Evolutionary conservation across 1,140 invertebrate genomes (phyloP).

Genomic region (Rhagoletis pomonella): DNA sequence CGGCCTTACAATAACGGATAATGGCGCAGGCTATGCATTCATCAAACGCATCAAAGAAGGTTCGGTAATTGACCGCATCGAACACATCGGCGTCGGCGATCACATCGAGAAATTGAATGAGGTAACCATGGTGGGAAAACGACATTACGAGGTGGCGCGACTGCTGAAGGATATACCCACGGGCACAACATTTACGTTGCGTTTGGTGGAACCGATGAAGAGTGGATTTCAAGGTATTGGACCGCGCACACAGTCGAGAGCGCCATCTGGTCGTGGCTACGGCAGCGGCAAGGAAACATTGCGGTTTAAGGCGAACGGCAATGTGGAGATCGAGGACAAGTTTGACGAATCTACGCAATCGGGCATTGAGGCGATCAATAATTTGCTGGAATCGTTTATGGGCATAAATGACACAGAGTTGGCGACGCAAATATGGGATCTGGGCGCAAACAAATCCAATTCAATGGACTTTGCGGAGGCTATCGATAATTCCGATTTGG

Average conservation of each 20-base stretch:
- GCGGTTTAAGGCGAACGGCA: constrained; percentile 92
- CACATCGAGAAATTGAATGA: constrained; percentile 97
- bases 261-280: constrained; percentile 77
- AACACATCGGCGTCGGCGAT: constrained; percentile 94
- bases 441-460: constrained; percentile 87
- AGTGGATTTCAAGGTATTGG: constrained; percentile 93
- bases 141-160: constrained; percentile 97
- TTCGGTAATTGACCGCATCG: constrained; percentile 89
- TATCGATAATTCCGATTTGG: constrained; percentile 93
- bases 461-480: constrained; percentile 96
- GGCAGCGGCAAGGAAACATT: constrained; percentile 93
- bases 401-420: constrained; percentile 97
- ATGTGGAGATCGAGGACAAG: constrained; percentile 90
- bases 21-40: constrained; percentile 96
- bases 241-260: constrained; percentile 76
- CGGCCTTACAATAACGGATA: constrained; percentile 98
- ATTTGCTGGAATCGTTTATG: constrained; percentile 94
- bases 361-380: constrained; percentile 93
- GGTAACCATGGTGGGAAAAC: constrained; percentile 88
- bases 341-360: constrained; percentile 83
- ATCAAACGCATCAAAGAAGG: constrained; percentile 97
- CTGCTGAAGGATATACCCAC: constrained; percentile 94
- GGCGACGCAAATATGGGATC: constrained; percentile 92
- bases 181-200: constrained; percentile 90
- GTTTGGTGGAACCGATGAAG: constrained; percentile 92